Base-by-base conservation (phyloP, 2,888 invertebrate genomes). In the Pemphredon lugubris region DNA sequence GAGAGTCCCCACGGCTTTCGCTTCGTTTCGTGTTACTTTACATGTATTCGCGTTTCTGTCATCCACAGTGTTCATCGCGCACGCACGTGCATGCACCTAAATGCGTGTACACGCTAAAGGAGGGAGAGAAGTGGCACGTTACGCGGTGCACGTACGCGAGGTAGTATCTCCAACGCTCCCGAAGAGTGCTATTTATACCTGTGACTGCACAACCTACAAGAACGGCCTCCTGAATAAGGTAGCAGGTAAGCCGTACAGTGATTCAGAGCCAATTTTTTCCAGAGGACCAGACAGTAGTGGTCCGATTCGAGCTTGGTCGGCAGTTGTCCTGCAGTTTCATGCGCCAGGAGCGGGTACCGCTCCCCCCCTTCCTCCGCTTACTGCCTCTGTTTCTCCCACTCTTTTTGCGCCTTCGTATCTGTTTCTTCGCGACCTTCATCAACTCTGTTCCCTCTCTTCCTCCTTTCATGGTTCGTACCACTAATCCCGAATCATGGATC, bases 191-290 rank as follows among this genome's bases (percentile, higher is more conserved):
- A 86, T 86, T 86, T 86, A 86, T 86, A 84, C 79, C 75, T 74
- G 81, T 84, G 84, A 84, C 81, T 83, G 77, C 77, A 79, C 70
- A 71, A 77, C 57, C 75, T 74, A 66, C 77, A 79, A 73, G 77
- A 79, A 78, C 69, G 73, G 74, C 65, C 67, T 86, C 85, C 87
- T 88, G 85, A 84, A 88, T 87, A 88, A 84, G 87, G 87, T 83
- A 85, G 84, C 86, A 86, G 86, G 87, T 86, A 86, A 86, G 87
- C 82, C 70, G 84, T 75, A 75, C 80, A 79, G 84, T 87, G 87
- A 87, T 85, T 87, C 87, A 87, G 85, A 82, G 74, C 45, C 61
- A 68, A 82, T 85, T 85, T 86, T 86, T 86, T 78, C 80, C 78
- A 60, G 77, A 71, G 77, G 75, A 77, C 83, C 83, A 86, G 85